A percentile compares a stretch with the other conserved stretches of the same genome.
These are phyloP conservation scores for Macrostomum lignano DNA, from an alignment of 1,140 invertebrate species.

Conservation along the genomic window DNA sequence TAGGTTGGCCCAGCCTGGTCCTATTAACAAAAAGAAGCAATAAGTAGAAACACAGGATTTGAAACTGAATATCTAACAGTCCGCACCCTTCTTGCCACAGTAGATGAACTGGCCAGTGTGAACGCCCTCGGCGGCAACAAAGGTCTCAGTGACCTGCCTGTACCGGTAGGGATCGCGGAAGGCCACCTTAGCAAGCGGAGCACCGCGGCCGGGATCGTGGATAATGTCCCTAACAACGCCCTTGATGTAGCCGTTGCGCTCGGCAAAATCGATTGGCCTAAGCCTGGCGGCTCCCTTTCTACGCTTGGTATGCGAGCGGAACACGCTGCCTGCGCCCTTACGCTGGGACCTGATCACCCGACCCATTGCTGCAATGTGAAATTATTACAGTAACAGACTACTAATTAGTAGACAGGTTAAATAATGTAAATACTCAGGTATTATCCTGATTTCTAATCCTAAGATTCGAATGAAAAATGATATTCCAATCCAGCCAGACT, in stretches of 20 bases:
- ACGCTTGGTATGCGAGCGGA: constrained; percentile 83
- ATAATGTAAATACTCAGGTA: no score
- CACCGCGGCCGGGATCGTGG: constrained; percentile 91
- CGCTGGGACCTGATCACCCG: constrained; percentile 92
- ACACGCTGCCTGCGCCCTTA: constrained; percentile 90
- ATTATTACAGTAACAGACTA: no score
- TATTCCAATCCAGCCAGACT: no score
- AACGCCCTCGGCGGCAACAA: constrained; percentile 91
- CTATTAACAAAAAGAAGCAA: no score
- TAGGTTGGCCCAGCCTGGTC: no score
- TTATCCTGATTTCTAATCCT: no score
- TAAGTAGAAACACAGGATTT: no score
- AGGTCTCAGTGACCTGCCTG: constrained; percentile 73
- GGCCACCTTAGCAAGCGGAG: constrained; percentile 73
- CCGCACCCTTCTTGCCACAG: constrained; percentile 93
- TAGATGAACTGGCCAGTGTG: constrained; percentile 98
- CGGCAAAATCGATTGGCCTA: constrained; percentile 72
- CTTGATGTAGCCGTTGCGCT: constrained; percentile 91
- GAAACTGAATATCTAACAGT: no score
- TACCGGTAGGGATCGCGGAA: constrained; percentile 95
- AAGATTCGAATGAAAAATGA: no score
- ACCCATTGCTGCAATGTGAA: no score
- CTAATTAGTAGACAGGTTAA: no score
- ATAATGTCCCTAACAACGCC: constrained; percentile 94
- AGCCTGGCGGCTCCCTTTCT: constrained; percentile 88